Evolutionary conservation across 2,113 vertebrate species (phyloP).

Genomic region (Oryzias celebensis): DNA sequence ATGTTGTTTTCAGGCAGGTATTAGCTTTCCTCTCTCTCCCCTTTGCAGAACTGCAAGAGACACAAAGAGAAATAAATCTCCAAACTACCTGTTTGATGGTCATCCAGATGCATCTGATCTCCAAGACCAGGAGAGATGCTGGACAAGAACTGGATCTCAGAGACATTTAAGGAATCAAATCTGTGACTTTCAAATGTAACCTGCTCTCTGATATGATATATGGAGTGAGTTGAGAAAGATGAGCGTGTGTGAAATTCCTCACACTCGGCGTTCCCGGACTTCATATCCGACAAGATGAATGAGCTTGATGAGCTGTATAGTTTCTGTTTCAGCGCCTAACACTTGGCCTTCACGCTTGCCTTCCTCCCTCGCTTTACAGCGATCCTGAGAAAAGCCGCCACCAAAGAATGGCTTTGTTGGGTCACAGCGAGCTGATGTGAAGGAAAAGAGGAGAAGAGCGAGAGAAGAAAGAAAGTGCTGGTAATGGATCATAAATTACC

Average conservation of each 20-base stretch:
- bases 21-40: constrained; percentile 51
- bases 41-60: constrained; percentile 30
- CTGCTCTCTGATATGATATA: constrained; percentile 66
- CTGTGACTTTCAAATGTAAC: constrained; percentile 21
- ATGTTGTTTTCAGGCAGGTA: constrained; percentile 41
- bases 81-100: constrained; percentile 63
- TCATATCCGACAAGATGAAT: constrained; percentile 70
- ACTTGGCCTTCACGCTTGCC: constrained; percentile 66
- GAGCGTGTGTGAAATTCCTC: constrained; percentile 61
- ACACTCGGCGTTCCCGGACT: constrained; percentile 46
- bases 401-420: constrained; percentile 70
- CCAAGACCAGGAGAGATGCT: constrained; percentile 5
- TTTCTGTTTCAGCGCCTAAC: constrained; percentile 60
- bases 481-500: constrained; percentile 71
- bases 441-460: constrained; percentile 29
- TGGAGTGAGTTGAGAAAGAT: constrained; percentile 52
- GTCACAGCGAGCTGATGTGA: constrained; percentile 48
- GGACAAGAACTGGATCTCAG: constrained; percentile 20
- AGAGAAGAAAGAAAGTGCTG: constrained; percentile 58
- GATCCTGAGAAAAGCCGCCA: constrained; percentile 64
- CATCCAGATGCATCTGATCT: constrained; percentile 36
- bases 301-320: constrained; percentile 72
- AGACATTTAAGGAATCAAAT: constrained; percentile 13
- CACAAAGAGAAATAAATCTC: constrained; percentile 60
- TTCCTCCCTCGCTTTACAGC: constrained; percentile 50